Evolutionary conservation across 2,888 invertebrate genomes (phyloP).

Genomic region (Reticulitermes lucifugus): DNA sequence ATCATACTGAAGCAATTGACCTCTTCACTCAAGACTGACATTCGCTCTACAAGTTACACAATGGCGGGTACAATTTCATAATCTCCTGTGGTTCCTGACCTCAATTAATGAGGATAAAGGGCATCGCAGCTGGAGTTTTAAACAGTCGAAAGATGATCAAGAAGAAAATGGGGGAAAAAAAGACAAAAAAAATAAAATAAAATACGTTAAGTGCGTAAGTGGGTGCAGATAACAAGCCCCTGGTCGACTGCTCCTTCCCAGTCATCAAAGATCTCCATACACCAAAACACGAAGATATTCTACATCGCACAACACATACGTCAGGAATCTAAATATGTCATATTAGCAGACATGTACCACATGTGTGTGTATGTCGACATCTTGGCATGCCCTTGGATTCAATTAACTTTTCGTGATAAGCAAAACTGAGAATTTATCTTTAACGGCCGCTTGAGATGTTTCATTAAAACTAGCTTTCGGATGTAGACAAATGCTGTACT

Average conservation of each 20-base stretch:
- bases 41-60: not conserved
- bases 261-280: not conserved
- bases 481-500: too few species aligned
- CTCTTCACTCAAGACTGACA: constrained; percentile 4
- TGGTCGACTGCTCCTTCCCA: not conserved
- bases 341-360: too few species aligned
- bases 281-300: not conserved
- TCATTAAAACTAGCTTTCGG: too few species aligned
- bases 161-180: not conserved
- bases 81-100: not conserved
- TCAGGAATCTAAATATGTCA: too few species aligned
- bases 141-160: not conserved
- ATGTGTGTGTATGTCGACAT: too few species aligned
- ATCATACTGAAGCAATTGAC: constrained; percentile 23
- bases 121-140: not conserved
- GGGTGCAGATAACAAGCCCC: not conserved
- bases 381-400: too few species aligned
- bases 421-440: too few species aligned
- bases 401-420: too few species aligned
- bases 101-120: constrained; percentile 7
- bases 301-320: not conserved
- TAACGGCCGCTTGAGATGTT: too few species aligned
- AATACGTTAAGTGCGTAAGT: not conserved
- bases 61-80: constrained; percentile 11
- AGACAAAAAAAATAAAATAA: not conserved